Conservation (phyloP, 2,113 vertebrate species). For the Centrocercus urophasianus region DNA sequence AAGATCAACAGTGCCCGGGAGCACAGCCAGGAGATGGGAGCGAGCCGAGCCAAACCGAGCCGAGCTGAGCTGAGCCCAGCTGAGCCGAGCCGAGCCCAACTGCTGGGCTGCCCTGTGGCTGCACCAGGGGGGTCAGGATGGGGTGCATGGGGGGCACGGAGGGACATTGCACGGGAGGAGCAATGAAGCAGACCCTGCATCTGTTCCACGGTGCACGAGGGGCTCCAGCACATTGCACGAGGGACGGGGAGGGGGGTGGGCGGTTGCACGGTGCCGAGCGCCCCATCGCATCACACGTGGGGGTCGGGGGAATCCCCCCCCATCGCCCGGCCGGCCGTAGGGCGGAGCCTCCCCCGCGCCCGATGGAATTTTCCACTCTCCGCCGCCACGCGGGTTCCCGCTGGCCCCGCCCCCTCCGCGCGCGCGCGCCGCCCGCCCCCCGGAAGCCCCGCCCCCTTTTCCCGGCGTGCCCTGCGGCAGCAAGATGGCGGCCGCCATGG, state of each 20-base stretch:
- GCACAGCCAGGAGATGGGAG: background rate
- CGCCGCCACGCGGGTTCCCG: background rate
- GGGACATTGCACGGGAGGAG: too few species aligned
- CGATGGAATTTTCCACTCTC: constrained; percentile 1
- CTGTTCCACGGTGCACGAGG: background rate
- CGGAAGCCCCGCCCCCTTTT: background rate
- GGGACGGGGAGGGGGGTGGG: background rate
- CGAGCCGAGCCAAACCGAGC: background rate
- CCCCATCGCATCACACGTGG: background rate
- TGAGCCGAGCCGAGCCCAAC: background rate
- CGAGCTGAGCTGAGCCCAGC: background rate
- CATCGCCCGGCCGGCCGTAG: background rate
- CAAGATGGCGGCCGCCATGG: constrained; percentile 85
- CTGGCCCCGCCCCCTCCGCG: background rate
- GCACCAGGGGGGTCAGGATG: background rate
- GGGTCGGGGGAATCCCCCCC: background rate
- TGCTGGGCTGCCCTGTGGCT: too few species aligned
- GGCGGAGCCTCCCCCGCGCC: background rate
- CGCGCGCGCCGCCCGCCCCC: background rate
- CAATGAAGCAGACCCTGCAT: background rate
- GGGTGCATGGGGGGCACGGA: background rate
- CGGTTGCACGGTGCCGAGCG: too few species aligned
- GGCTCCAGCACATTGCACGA: too few species aligned
- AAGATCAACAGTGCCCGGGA: constrained; percentile 61
- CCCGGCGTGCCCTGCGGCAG: background rate